Base-by-base conservation (phyloP, 2,113 vertebrate genomes). In the Amblyornis subalaris region DNA sequence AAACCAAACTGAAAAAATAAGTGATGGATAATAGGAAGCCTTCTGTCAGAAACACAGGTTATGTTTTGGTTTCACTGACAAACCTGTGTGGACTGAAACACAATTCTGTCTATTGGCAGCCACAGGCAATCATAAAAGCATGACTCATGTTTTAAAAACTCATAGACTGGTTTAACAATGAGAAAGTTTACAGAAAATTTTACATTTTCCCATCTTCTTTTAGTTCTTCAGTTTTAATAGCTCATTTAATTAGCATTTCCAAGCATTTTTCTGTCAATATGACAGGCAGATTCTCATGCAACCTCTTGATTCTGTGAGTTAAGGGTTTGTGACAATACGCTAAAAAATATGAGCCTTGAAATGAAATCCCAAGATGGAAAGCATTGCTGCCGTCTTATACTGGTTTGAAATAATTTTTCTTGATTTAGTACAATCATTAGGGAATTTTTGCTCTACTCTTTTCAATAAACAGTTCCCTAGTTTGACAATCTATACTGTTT, bases 401-500 rank as follows among this genome's bases (percentile, higher is more conserved):
- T 45, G 20, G 45, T 47, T 93, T 50, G 42, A 90, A 93, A 93
- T 91, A 0, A 45, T 79, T 95, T 96, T 93, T 73, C 71, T 93
- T 94, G 77, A 94, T 91, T 81, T 76, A 83, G 31, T 58, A 47
- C 23, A 72, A 76, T 73, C 88, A 66, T 93, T 85, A 90, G 88
- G 94, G 92, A 95, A 38, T 91, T 83, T 95, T 93, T 85, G 12
- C 42, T 76, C 60, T 70, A 82, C 42, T 80, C 54, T 85, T 93
- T 93, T 88, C 67, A 85, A 85, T 70, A 94, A 94, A 83, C 54
- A 66, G 33, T 44, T 88, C 38, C 29, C 78, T 80, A 80, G 58
- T 88, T 95, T 90, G 78, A 96, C 85, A 90, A n/a, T 91, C 54
- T 80, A 74, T 80, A 58, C 29, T 91, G 88, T 88, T 94, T 95